Evolutionary conservation across 2,113 vertebrate genomes (phyloP).

Genomic region (Ardeotis arabs): DNA sequence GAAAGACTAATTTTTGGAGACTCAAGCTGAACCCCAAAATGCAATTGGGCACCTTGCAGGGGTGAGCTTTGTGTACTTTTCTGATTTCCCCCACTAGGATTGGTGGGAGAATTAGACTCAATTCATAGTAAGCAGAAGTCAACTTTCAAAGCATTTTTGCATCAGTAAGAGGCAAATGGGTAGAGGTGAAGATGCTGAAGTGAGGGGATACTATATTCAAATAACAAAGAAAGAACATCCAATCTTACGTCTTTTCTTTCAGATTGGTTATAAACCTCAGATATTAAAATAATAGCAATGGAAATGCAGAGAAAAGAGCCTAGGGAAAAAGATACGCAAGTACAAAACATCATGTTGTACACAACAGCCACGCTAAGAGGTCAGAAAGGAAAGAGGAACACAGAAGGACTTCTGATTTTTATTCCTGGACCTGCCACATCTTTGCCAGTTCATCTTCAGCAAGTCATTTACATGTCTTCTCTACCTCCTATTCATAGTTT

Average conservation of each 20-base stretch:
- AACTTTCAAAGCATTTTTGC: background rate
- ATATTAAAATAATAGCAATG: background rate
- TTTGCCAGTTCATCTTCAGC: background rate
- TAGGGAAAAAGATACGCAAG: fast-evolving
- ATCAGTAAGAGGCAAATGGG: background rate
- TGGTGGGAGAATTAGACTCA: background rate
- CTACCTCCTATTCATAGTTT: background rate
- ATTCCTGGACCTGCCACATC: background rate
- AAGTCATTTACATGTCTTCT: background rate
- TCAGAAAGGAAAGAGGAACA: background rate
- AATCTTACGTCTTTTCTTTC: background rate
- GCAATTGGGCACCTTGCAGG: background rate
- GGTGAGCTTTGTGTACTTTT: background rate
- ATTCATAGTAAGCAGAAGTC: background rate
- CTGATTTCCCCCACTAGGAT: background rate
- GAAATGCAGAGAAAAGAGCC: background rate
- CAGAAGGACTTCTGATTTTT: background rate
- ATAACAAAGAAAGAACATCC: background rate
- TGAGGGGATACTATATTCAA: background rate
- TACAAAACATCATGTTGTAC: background rate
- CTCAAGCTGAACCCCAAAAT: background rate
- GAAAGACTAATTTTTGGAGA: background rate
- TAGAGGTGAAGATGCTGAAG: background rate
- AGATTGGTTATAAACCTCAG: background rate
- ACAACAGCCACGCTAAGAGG: background rate